phyloP scores from a whole-genome alignment of 2,797 vertebrate genomes.

The Alosa sapidissima region DNA sequence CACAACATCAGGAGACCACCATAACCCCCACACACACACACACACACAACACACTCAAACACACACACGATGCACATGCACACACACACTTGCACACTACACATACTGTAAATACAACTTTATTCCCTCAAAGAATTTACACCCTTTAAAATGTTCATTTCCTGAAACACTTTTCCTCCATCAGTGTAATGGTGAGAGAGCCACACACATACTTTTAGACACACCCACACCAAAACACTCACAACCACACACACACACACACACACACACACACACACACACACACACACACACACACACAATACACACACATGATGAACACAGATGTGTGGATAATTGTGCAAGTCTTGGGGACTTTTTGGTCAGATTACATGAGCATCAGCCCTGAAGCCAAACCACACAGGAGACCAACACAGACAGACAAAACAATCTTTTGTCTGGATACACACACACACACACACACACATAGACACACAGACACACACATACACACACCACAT shows the following conservation, averaged over 20 bases:
- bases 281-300: not conserved
- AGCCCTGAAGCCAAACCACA: not conserved
- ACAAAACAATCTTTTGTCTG: not conserved
- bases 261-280: not conserved
- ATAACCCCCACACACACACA: not conserved
- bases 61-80: not conserved
- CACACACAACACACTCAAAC: not conserved
- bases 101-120: not conserved
- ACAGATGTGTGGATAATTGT: slow-evolving; percentile 9
- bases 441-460: not conserved
- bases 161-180: not conserved
- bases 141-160: slow-evolving; percentile 8
- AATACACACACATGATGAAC: not conserved
- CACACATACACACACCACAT: not conserved
- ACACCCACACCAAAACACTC: not conserved
- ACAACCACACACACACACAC: not conserved
- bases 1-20: no score
- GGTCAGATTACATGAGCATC: not conserved
- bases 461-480: slow-evolving; percentile 17
- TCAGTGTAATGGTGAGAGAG: not conserved
- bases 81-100: not conserved
- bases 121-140: not conserved
- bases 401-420: not conserved
- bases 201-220: not conserved
- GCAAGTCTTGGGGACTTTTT: not conserved